Percentiles rank a stretch among this genome's conserved stretches.
These are phyloP conservation scores for Pseudochirops corinnae DNA, from an alignment of 2,797 vertebrate genomes.

Conservation along the genomic window DNA sequence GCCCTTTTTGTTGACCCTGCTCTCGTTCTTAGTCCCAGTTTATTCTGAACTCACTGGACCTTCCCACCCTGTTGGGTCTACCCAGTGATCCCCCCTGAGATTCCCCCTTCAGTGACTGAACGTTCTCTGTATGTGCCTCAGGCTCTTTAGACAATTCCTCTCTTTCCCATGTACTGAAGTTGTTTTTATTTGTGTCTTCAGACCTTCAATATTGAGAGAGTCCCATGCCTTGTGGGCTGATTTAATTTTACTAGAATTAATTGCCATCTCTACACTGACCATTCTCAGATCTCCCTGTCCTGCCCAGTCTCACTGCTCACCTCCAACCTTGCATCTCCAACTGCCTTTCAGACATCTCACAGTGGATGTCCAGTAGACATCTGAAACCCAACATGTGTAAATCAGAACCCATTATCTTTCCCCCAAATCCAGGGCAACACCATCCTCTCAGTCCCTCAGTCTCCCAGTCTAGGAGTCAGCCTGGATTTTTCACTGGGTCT, in stretches of 20 bases:
- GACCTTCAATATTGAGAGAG: background rate
- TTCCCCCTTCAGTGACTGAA: no score
- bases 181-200: background rate
- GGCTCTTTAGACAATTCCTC: background rate
- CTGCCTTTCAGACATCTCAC: background rate
- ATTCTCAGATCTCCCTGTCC: background rate
- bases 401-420: no score
- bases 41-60: background rate
- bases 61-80: background rate
- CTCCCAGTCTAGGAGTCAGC: no score
- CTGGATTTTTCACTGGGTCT: no score
- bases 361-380: background rate
- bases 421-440: no score
- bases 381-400: no score
- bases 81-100: background rate
- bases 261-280: background rate
- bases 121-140: no score
- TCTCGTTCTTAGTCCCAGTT: background rate
- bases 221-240: background rate
- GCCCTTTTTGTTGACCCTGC: background rate
- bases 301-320: background rate
- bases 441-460: no score
- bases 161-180: background rate
- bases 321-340: background rate
- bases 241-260: no score